phyloP scores from a whole-genome alignment of 1,140 invertebrate species.

The Euura saliciscinereae region DNA sequence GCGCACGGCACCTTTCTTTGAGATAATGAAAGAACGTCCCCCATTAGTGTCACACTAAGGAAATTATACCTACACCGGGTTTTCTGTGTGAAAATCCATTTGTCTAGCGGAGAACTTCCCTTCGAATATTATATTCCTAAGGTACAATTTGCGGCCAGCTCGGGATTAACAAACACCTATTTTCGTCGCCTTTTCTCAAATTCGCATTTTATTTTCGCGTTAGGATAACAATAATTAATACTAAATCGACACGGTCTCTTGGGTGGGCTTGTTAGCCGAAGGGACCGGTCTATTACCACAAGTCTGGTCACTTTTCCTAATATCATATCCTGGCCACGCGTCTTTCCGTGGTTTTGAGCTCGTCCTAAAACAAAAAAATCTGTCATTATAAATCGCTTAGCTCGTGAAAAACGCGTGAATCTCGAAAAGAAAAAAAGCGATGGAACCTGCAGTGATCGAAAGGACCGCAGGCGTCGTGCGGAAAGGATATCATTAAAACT shows the following conservation, averaged over 20 bases:
- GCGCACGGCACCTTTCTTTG: not conserved
- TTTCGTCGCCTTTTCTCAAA: not conserved
- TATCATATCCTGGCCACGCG: not conserved
- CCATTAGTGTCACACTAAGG: not conserved
- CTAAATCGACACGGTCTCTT: slow-evolving; percentile 10
- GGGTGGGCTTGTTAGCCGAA: slow-evolving; percentile 13
- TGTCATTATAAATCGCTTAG: slow-evolving; percentile 9
- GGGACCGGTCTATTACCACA: slow-evolving; percentile 6
- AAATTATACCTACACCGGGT: not conserved
- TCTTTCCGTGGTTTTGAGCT: not conserved
- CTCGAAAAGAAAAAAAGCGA: no score
- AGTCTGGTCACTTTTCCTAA: not conserved
- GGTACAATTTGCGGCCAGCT: slow-evolving; percentile 5
- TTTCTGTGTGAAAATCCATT: not conserved
- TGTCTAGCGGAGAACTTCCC: no score
- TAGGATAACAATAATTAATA: not conserved
- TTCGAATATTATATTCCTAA: not conserved
- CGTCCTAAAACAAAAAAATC: not conserved
- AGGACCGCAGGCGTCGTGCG: no score
- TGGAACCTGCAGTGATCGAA: no score
- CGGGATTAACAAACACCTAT: not conserved
- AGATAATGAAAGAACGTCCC: not conserved
- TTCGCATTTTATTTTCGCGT: slow-evolving; percentile 3
- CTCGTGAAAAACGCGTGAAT: not conserved
- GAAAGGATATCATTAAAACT: no score